Evolutionary conservation across 2,113 vertebrate genomes (phyloP), one percentile per base, ranked within the genome.

Genomic region (Odontesthes bonariensis): DNA sequence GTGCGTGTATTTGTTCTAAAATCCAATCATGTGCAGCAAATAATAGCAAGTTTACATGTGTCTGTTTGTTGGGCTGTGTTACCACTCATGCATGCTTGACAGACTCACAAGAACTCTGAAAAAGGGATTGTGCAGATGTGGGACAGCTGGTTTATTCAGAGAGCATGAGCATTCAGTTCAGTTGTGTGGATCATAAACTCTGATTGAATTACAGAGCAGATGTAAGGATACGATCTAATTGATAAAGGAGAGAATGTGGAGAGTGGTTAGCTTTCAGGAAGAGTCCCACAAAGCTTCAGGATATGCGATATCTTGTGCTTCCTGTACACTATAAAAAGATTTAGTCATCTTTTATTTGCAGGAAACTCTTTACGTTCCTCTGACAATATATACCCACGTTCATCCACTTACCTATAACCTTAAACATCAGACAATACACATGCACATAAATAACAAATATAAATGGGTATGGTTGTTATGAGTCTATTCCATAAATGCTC

Each of bases 161-260:
- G 57, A 73, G 73, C 47, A 76, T 71, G 44, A 83, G 44, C 44
- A 38, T 56, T 53, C 35, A 2, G 70, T 22, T 31, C 46, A 73
- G 35, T 63, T 58, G 42, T 51, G 61, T 71, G 49, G 33, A 59
- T 80, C 55, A 67, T 72, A 53, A 60, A 38, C 17, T 69, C 52
- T 64, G 42, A 56, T 79, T 63, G 57, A 67, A 71, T 74, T 63
- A 69, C 73, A 54, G 59, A 53, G 22, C 31, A 62, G 68, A 62
- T 69, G 35, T 55, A 73, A 79, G 22, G 54, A 82, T 65, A 47
- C 32, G 64, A 27, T 22, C 22, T 27, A 40, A 67, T 8, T 20
- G 44, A 89, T 67, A 27, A 27, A 8, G 11, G 42, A 35, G 19
- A 63, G 35, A 33, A 64, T 70, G 75, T 72, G 27, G 17, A 54